Percentiles rank a stretch among this genome's conserved stretches.
phyloP scores from a whole-genome alignment of 2,113 vertebrate genomes.

The Bubo scandiacus region DNA sequence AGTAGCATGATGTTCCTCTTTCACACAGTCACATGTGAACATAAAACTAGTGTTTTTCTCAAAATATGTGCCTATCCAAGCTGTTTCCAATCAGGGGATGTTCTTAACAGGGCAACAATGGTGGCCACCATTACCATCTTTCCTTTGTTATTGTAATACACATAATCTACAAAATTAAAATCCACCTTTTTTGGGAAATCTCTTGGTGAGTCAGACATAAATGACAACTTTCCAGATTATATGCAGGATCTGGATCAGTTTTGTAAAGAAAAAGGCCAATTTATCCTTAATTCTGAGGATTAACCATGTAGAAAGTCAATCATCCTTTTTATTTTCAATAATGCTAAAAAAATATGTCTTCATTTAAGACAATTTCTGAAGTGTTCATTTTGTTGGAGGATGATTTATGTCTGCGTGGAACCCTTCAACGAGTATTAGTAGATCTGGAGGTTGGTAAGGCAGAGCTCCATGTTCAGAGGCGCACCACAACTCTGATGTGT shows the following conservation, averaged over 20 bases:
- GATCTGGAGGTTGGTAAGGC: background rate
- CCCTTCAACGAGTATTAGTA: background rate
- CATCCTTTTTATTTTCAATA: background rate
- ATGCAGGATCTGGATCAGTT: background rate
- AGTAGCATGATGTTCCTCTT: background rate
- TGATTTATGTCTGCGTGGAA: background rate
- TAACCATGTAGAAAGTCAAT: background rate
- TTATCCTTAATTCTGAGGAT: background rate
- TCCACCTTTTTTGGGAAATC: background rate
- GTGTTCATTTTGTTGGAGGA: background rate
- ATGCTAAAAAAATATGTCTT: background rate
- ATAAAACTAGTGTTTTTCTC: background rate
- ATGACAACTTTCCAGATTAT: background rate
- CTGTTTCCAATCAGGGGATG: rapidly evolving
- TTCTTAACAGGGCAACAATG: background rate
- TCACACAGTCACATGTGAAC: background rate
- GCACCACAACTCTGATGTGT: rapidly evolving
- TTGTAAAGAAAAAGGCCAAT: background rate
- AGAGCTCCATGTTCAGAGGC: background rate
- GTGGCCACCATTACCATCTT: background rate
- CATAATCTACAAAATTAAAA: background rate
- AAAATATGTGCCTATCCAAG: background rate
- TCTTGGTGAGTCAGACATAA: background rate
- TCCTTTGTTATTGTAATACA: rapidly evolving
- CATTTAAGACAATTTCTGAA: background rate